phyloP scores from a whole-genome alignment of 2,113 vertebrate genomes.

The Ia io region DNA sequence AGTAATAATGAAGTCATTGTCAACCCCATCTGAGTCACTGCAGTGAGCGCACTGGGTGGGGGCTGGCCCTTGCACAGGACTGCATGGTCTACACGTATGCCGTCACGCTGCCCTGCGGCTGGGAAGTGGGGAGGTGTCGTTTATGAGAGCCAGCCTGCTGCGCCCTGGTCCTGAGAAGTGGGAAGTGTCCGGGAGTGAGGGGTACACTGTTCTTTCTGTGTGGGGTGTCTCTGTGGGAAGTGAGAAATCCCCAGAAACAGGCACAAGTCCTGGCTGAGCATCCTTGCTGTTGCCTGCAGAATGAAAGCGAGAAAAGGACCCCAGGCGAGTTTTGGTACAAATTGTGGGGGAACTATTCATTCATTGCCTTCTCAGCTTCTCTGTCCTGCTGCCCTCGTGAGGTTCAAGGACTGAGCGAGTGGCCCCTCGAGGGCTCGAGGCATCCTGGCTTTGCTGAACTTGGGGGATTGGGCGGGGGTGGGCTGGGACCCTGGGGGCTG shows the following conservation, averaged over 20 bases:
- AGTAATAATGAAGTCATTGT: background rate
- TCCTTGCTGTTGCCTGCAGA: background rate
- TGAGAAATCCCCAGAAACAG: background rate
- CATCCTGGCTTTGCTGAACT: background rate
- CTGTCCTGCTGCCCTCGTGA: background rate
- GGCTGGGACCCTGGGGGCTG: background rate
- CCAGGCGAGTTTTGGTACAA: background rate
- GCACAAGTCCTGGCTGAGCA: background rate
- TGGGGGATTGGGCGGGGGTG: too few relatives aligned
- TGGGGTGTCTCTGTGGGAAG: background rate
- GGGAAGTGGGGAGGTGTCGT: background rate
- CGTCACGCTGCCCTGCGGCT: background rate
- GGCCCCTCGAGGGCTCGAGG: background rate
- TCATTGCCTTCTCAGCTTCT: background rate
- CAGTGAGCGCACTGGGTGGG: background rate
- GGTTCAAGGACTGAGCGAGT: background rate
- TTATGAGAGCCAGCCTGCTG: background rate
- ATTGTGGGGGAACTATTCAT: accelerated
- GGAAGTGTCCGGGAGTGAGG: background rate
- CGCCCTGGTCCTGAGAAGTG: background rate
- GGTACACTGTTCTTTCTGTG: too few relatives aligned
- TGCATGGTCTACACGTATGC: accelerated
- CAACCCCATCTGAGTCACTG: background rate
- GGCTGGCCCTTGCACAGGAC: background rate
- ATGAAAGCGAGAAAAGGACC: background rate